These are phyloP conservation scores for Actinia equina DNA, from an alignment of 64 coral and sea anemone genomes.

Conservation along the genomic window DNA sequence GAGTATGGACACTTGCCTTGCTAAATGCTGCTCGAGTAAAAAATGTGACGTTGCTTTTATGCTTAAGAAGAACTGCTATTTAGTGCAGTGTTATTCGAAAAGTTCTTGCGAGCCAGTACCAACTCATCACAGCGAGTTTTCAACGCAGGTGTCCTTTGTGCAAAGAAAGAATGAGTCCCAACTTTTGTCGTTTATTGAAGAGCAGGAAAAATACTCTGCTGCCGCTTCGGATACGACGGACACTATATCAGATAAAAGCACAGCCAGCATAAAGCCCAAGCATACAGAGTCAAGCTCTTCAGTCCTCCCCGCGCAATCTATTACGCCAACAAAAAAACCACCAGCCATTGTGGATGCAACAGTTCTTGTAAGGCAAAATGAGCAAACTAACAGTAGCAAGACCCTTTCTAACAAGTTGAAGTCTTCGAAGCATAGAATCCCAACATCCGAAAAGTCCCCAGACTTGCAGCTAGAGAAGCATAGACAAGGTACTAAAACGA, in stretches of 20 bases:
- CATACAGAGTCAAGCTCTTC: background rate
- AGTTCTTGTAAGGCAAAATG: background rate
- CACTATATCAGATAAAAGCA: background rate
- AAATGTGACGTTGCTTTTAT: constrained; percentile 72
- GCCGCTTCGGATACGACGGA: background rate
- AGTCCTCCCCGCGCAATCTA: constrained; percentile 7
- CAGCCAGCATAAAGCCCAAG: background rate
- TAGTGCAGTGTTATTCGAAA: constrained; percentile 51
- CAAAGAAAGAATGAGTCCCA: constrained; percentile 41
- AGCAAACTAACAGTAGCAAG: background rate
- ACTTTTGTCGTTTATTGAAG: constrained; percentile 80
- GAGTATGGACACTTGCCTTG: constrained; percentile 58
- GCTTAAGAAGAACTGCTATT: constrained; percentile 72
- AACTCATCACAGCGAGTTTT: constrained; percentile 55
- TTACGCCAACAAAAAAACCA: background rate
- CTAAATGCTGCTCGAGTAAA: constrained; percentile 46
- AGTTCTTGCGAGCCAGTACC: constrained; percentile 57
- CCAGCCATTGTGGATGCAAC: background rate
- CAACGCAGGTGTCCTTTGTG: constrained; percentile 30
- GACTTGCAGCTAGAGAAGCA: background rate
- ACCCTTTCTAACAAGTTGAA: background rate
- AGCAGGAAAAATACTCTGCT: constrained; percentile 16
- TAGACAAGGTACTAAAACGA: background rate
- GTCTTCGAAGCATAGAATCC: background rate
- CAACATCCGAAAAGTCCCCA: background rate